Conservation (phyloP, 2,797 vertebrate species). For the Zalophus californianus region DNA sequence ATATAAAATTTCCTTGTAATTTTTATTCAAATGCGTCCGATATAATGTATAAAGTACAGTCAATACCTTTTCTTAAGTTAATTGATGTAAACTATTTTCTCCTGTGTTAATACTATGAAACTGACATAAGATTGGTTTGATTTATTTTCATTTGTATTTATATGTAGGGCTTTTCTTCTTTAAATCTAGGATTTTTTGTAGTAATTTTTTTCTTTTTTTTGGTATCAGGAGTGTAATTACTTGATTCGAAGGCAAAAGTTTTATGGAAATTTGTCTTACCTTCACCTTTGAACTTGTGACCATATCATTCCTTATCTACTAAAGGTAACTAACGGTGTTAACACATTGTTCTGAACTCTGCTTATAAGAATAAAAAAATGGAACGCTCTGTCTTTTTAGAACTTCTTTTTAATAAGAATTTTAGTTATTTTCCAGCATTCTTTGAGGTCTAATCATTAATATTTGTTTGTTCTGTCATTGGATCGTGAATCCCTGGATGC, state of each 20-base stretch:
- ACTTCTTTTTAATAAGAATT: background rate
- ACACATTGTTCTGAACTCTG: background rate
- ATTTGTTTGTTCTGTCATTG: background rate
- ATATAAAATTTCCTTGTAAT: background rate
- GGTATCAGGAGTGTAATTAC: background rate
- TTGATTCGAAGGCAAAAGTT: background rate
- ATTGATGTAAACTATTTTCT: background rate
- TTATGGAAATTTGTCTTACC: background rate
- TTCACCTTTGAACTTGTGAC: background rate
- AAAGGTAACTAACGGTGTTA: background rate
- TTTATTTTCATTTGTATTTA: background rate
- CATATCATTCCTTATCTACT: rapidly evolving
- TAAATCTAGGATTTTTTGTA: background rate
- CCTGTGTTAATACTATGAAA: background rate
- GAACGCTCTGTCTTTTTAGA: background rate
- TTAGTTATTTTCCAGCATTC: background rate
- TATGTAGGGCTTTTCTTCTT: background rate
- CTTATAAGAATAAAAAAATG: background rate
- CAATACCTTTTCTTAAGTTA: background rate
- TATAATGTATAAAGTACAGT: background rate
- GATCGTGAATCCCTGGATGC: background rate
- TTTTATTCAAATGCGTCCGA: background rate
- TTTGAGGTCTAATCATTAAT: background rate
- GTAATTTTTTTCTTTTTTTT: background rate
- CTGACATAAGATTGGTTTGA: background rate